phyloP scores from a whole-genome alignment of 1,140 invertebrate genomes.

The Drosophila obscura region DNA sequence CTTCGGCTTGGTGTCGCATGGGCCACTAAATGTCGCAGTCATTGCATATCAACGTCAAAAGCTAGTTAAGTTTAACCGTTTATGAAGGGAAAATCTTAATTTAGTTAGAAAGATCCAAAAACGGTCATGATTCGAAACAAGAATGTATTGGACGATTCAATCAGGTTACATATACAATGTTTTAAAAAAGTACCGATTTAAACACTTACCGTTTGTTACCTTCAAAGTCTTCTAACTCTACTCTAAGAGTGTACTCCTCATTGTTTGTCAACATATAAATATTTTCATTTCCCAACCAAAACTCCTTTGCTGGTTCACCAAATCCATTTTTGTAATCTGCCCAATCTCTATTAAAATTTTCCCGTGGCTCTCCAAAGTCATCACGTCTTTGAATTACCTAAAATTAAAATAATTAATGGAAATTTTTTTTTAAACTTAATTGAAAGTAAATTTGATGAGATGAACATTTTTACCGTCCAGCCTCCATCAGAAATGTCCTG shows the following conservation, averaged over 20 bases:
- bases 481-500: constrained; percentile 95
- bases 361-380: constrained; percentile 92
- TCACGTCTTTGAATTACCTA: constrained; percentile 95
- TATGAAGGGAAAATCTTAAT: no score
- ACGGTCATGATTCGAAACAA: no score
- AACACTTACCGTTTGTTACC: constrained; percentile 91
- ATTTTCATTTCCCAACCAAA: constrained; percentile 97
- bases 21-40: no score
- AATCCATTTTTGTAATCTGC: constrained; percentile 98
- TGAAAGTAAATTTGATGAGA: neutral
- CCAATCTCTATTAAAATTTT: constrained; percentile 97
- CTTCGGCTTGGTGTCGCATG: no score
- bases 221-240: constrained; percentile 97
- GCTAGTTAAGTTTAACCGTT: no score
- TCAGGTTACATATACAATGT: no score
- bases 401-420: constrained; percentile 26
- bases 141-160: no score
- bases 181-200: neutral
- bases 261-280: constrained; percentile 98
- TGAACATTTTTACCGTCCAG: constrained; percentile 91
- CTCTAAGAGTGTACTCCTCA: constrained; percentile 93
- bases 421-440: neutral
- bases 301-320: constrained; percentile 94
- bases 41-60: no score
- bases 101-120: no score